These are phyloP conservation scores for Chaenodraco wilsoni DNA, from an alignment of 2,797 vertebrate species.

Conservation along the genomic window DNA sequence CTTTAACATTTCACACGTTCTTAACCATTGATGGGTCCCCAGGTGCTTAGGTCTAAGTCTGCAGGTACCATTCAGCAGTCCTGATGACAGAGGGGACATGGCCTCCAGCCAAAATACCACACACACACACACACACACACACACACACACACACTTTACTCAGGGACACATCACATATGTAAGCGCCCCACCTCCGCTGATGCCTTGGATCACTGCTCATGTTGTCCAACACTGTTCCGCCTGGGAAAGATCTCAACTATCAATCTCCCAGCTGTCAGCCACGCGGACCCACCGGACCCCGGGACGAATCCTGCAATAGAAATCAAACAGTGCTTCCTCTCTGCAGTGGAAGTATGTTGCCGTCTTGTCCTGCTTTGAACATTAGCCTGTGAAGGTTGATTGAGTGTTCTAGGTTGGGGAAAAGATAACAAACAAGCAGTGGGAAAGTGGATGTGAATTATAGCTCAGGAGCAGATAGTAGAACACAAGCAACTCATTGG, in stretches of 20 bases:
- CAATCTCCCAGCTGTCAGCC: constrained; percentile 78
- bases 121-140: constrained; percentile 49
- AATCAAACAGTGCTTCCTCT: constrained; percentile 67
- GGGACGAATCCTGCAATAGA: constrained; percentile 52
- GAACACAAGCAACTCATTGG: constrained; percentile 46
- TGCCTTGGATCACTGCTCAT: constrained; percentile 75
- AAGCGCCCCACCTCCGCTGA: constrained; percentile 48
- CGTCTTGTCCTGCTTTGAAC: constrained; percentile 68
- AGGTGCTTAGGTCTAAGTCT: constrained; percentile 36
- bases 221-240: constrained; percentile 71
- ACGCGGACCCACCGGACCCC: constrained; percentile 66
- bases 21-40: constrained; percentile 43
- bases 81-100: constrained; percentile 39
- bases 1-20: constrained; percentile 36
- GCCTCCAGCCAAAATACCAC: constrained; percentile 49
- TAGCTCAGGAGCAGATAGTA: constrained; percentile 30
- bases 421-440: constrained; percentile 47
- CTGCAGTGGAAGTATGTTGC: constrained; percentile 61
- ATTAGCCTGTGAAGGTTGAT: constrained; percentile 63
- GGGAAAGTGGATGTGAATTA: constrained; percentile 55
- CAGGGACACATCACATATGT: constrained; percentile 36
- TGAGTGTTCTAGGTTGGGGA: constrained; percentile 44
- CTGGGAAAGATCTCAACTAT: constrained; percentile 76
- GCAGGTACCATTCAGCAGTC: constrained; percentile 44
- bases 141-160: constrained; percentile 31